A percentile compares a stretch with the other conserved stretches of the same genome.
Evolutionary conservation across 2,113 vertebrate genomes (phyloP).

Genomic region (Hystrix brachyura): DNA sequence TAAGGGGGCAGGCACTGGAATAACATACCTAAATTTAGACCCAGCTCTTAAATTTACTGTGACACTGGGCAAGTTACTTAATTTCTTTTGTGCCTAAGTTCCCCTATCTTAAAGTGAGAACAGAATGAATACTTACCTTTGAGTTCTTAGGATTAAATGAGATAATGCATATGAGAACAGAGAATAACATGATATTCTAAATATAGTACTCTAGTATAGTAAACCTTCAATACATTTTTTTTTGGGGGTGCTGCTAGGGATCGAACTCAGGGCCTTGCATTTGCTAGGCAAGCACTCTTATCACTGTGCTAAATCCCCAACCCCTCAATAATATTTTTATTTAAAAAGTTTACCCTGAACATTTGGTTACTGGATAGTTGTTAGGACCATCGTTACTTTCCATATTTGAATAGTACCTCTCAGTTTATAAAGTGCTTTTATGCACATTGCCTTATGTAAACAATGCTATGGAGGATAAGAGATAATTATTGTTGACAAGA

Average conservation of each 20-base stretch:
- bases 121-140: background rate
- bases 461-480: background rate
- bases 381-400: background rate
- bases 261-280: no score
- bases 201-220: background rate
- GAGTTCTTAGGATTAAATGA: slow-evolving; percentile 32
- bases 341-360: slow-evolving; percentile 3
- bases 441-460: background rate
- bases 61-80: background rate
- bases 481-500: slow-evolving; percentile 24
- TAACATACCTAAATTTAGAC: background rate
- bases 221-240: background rate
- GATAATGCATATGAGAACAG: background rate
- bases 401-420: background rate
- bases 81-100: background rate
- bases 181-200: background rate
- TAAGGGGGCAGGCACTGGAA: background rate
- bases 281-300: no score
- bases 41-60: background rate
- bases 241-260: no score
- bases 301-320: no score
- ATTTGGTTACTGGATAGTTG: background rate
- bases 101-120: background rate
- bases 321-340: background rate
- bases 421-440: slow-evolving; percentile 18